Evolutionary conservation across 2,113 vertebrate genomes (phyloP).

Genomic region (Atherinomorus stipes): DNA sequence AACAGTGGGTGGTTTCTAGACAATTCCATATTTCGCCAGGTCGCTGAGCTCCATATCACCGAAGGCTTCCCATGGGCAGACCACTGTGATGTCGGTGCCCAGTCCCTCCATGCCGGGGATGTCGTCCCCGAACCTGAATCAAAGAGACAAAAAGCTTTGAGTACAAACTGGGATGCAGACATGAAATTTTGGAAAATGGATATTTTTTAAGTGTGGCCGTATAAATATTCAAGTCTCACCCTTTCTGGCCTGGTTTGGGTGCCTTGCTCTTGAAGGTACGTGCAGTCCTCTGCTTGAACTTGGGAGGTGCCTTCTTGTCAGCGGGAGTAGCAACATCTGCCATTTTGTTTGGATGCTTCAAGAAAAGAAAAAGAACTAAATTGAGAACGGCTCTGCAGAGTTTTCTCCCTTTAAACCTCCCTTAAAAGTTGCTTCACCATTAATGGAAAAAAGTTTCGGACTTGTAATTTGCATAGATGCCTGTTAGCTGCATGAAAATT

Average conservation of each 20-base stretch:
- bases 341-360: slow-evolving; percentile 48
- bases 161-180: neutral
- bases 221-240: slow-evolving; percentile 70
- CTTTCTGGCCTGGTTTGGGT: slow-evolving; percentile 91
- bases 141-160: neutral
- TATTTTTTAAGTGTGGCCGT: neutral
- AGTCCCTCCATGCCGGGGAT: slow-evolving; percentile 96
- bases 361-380: neutral
- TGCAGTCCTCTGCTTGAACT: slow-evolving; percentile 76
- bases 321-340: slow-evolving; percentile 57
- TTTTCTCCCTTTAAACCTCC: neutral
- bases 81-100: slow-evolving; percentile 94
- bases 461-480: too few species aligned
- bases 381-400: neutral
- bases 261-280: slow-evolving; percentile 90
- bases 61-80: slow-evolving; percentile 97
- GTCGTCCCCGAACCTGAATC: slow-evolving; percentile 91
- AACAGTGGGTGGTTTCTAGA: slow-evolving; percentile 43
- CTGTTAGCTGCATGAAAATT: too few species aligned
- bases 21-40: slow-evolving; percentile 92
- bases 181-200: neutral
- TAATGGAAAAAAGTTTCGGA: too few species aligned
- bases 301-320: slow-evolving; percentile 75
- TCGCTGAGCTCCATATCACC: slow-evolving; percentile 95
- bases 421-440: neutral